A percentile compares a stretch with the other conserved stretches of the same genome.
phyloP scores from a whole-genome alignment of 1,140 invertebrate species.

The Colletes gigas region DNA sequence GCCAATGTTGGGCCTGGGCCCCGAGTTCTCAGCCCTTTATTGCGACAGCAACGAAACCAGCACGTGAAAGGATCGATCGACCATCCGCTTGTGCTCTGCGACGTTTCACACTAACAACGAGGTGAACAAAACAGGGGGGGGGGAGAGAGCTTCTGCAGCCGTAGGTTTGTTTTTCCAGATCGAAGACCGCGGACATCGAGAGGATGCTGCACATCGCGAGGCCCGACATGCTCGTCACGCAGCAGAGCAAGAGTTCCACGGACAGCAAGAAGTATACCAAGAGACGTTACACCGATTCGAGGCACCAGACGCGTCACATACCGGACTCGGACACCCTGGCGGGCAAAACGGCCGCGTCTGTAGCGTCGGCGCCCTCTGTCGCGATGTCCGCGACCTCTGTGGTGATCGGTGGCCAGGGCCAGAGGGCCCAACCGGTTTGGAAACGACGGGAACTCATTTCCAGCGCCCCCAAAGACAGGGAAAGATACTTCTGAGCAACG shows the following conservation, averaged over 20 bases:
- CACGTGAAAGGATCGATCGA: no score
- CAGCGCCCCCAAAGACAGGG: slow-evolving; percentile 84
- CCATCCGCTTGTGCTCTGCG: no score
- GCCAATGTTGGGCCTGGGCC: no score
- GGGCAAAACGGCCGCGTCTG: slow-evolving; percentile 55
- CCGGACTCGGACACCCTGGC: slow-evolving; percentile 81
- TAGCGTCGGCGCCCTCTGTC: slow-evolving; percentile 54
- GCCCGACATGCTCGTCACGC: slow-evolving; percentile 49
- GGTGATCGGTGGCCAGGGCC: slow-evolving; percentile 66
- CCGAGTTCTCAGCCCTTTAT: no score
- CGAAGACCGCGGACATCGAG: slow-evolving; percentile 86
- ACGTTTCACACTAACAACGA: no score
- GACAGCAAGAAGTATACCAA: slow-evolving; percentile 85
- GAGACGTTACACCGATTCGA: slow-evolving; percentile 84
- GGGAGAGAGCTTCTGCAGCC: no score
- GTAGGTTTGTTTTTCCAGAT: slow-evolving; percentile 70
- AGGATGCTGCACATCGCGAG: slow-evolving; percentile 81
- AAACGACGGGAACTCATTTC: slow-evolving; percentile 91
- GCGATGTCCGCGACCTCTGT: slow-evolving; percentile 60
- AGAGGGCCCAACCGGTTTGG: slow-evolving; percentile 84
- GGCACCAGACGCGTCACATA: slow-evolving; percentile 84
- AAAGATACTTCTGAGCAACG: slow-evolving; percentile 69
- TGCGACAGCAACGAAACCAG: no score
- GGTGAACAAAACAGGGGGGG: no score
- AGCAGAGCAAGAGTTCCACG: slow-evolving; percentile 59